These are phyloP conservation scores for Coluber constrictor DNA, from an alignment of 2,797 vertebrate genomes.

Conservation along the genomic window DNA sequence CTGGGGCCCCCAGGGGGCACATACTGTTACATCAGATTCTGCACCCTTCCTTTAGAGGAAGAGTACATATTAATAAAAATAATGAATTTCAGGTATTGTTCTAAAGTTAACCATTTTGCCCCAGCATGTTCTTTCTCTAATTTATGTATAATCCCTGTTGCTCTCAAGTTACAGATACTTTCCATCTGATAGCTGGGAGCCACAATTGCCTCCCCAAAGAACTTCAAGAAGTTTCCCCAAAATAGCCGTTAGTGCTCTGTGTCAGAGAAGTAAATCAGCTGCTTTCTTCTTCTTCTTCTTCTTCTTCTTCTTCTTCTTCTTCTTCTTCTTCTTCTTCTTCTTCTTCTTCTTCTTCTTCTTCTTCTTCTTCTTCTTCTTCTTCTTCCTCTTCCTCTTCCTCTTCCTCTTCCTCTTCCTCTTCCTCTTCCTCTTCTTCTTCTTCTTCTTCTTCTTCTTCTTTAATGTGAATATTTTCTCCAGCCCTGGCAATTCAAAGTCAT, in stretches of 20 bases:
- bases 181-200: neutral
- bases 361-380: neutral
- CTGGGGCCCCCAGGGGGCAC: neutral
- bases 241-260: neutral
- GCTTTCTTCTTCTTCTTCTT: neutral
- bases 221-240: neutral
- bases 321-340: neutral
- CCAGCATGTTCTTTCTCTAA: neutral
- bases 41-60: neutral
- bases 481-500: conserved; percentile 7
- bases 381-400: neutral
- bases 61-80: neutral
- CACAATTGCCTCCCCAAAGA: neutral
- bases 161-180: neutral
- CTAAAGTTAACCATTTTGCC: neutral
- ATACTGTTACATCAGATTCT: neutral
- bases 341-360: neutral
- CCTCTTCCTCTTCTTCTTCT: neutral
- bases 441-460: neutral
- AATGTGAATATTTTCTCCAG: neutral
- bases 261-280: neutral
- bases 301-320: neutral
- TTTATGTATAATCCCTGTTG: neutral
- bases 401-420: neutral
- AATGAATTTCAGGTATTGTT: neutral